phyloP scores from a whole-genome alignment of 2,888 invertebrate genomes.

The Lottia gigantea region DNA sequence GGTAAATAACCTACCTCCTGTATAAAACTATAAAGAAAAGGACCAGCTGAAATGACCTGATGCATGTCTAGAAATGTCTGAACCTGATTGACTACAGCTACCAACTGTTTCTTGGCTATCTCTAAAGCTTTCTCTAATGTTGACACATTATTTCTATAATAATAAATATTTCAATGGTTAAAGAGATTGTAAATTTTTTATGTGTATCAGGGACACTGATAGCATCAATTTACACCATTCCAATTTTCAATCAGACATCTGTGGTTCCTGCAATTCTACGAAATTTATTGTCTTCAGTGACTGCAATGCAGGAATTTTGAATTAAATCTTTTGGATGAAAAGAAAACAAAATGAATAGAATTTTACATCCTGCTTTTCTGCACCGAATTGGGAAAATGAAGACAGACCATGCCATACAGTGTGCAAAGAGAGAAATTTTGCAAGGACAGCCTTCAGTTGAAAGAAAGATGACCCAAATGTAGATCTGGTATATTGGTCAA shows the following conservation, averaged over 20 bases:
- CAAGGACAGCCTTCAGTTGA: no score
- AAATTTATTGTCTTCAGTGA: no score
- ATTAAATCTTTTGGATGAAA: no score
- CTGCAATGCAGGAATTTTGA: neutral
- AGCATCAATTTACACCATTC: no score
- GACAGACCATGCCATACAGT: neutral
- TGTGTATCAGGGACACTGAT: no score
- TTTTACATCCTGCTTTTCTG: neutral
- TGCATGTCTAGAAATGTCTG: slow-evolving; percentile 83
- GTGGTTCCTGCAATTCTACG: no score
- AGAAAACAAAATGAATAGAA: no score
- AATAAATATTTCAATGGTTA: neutral
- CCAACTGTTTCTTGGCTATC: slow-evolving; percentile 78
- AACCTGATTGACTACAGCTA: slow-evolving; percentile 80
- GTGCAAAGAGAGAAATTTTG: neutral
- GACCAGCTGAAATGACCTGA: slow-evolving; percentile 85
- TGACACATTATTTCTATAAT: slow-evolving; percentile 58
- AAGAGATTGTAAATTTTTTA: no score
- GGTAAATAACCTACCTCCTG: slow-evolving; percentile 76
- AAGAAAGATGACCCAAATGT: no score
- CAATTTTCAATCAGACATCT: no score
- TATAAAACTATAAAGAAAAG: slow-evolving; percentile 87
- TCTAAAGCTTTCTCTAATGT: slow-evolving; percentile 77
- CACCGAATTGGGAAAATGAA: neutral
- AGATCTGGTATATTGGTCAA: no score